A percentile compares a stretch with the other conserved stretches of the same genome.
Evolutionary conservation across 2,113 vertebrate species (phyloP).

Genomic region (Neolamprologus sp.): DNA sequence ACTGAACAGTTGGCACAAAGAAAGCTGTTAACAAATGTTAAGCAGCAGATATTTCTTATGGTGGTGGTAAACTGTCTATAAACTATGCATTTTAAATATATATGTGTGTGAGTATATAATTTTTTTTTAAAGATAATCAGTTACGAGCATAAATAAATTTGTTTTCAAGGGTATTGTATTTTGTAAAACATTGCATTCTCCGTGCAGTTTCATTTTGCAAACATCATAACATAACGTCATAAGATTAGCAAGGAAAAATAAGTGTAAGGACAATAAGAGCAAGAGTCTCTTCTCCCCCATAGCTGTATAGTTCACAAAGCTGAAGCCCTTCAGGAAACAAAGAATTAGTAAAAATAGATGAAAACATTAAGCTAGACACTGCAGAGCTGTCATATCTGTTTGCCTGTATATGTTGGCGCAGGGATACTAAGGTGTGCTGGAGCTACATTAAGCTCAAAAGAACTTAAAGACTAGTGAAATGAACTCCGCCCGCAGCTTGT

Average conservation of each 20-base stretch:
- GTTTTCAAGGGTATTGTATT: not conserved
- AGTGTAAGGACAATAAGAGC: not conserved
- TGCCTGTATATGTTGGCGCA: not conserved
- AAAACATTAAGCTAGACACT: not conserved
- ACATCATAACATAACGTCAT: not conserved
- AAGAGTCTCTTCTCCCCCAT: too few species aligned
- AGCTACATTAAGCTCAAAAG: not conserved
- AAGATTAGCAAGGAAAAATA: not conserved
- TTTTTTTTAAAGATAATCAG: not conserved
- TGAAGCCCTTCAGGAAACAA: not conserved
- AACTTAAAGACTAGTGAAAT: not conserved
- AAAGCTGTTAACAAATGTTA: not conserved
- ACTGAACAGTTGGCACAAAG: not conserved
- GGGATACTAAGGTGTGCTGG: not conserved
- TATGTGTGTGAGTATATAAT: fast-evolving
- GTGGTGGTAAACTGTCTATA: not conserved
- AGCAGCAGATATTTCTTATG: not conserved
- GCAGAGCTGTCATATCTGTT: not conserved
- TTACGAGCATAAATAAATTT: not conserved
- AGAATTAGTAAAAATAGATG: not conserved
- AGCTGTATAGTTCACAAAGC: not conserved
- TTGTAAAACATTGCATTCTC: not conserved
- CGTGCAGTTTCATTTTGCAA: not conserved
- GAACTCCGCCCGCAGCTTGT: not conserved
- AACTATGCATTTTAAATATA: not conserved